phyloP scores from a whole-genome alignment of 2,797 vertebrate genomes.

The Novumbra hubbsi region DNA sequence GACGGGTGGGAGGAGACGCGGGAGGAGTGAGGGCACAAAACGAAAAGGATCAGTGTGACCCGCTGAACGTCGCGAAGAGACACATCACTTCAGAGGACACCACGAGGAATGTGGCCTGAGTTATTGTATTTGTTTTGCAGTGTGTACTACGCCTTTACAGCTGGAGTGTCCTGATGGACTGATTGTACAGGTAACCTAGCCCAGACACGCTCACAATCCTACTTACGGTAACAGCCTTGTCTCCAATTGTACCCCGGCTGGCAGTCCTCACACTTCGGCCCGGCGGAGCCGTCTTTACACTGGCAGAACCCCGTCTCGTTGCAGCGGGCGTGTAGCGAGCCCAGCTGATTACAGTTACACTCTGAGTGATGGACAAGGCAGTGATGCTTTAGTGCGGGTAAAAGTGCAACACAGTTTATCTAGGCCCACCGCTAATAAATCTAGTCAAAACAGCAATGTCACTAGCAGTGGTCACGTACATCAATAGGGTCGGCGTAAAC shows the following conservation, averaged over 20 bases:
- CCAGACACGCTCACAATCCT: conserved; percentile 56
- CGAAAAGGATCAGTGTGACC: neutral
- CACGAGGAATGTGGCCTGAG: neutral
- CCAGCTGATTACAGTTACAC: conserved; percentile 83
- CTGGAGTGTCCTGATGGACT: neutral
- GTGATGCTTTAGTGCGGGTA: neutral
- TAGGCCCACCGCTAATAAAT: neutral
- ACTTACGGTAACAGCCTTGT: conserved; percentile 84
- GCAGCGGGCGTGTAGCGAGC: conserved; percentile 86
- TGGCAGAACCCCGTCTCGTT: conserved; percentile 86
- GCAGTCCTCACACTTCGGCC: conserved; percentile 90
- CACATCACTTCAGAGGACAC: neutral
- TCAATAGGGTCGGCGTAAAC: neutral
- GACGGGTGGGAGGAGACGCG: neutral
- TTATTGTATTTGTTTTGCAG: neutral
- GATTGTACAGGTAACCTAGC: neutral
- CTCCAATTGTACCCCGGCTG: conserved; percentile 87
- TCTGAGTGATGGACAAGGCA: conserved; percentile 77
- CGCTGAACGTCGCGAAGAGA: neutral
- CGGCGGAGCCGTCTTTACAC: conserved; percentile 85
- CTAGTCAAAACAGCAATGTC: neutral
- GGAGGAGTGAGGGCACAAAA: neutral
- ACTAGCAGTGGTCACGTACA: neutral
- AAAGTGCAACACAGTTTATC: neutral
- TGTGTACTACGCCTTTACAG: neutral